Evolutionary conservation across 2,797 vertebrate species (phyloP).

Genomic region (Crax fasciolata): DNA sequence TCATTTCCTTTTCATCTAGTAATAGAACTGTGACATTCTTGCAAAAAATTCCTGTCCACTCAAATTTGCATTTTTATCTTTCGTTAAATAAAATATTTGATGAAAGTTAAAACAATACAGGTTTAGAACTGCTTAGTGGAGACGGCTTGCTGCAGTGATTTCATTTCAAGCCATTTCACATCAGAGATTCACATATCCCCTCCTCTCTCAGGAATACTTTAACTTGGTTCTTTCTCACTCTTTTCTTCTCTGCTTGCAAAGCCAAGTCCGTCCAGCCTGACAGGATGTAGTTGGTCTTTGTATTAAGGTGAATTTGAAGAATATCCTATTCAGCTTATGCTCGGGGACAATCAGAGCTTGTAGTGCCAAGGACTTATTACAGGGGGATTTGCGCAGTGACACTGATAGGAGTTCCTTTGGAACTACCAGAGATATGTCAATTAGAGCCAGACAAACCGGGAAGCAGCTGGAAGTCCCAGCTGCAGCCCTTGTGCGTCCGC

Average conservation of each 20-base stretch:
- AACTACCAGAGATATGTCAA: not conserved
- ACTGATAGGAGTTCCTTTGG: not conserved
- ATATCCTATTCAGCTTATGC: conserved; percentile 21
- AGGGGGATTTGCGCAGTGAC: not conserved
- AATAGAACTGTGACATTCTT: not conserved
- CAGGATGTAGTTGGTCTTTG: not conserved
- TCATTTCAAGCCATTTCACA: not conserved
- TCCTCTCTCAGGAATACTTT: not conserved
- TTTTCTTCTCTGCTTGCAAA: not conserved
- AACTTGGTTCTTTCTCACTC: not conserved
- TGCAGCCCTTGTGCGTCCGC: not conserved
- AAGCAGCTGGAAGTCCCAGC: not conserved
- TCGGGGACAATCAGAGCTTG: not conserved
- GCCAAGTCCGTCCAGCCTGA: not conserved
- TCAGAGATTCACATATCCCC: not conserved
- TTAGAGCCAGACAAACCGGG: not conserved
- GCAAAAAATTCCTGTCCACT: not conserved
- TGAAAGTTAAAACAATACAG: not conserved
- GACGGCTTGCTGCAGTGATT: not conserved
- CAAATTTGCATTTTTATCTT: not conserved
- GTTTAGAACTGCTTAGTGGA: not conserved
- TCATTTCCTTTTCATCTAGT: not conserved
- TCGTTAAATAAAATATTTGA: not conserved
- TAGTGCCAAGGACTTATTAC: not conserved
- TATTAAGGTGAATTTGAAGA: conserved; percentile 18